Evolutionary conservation across 2,888 invertebrate species (phyloP), one percentile per base, ranked within the genome.

Genomic region (Spodoptera exigua): DNA sequence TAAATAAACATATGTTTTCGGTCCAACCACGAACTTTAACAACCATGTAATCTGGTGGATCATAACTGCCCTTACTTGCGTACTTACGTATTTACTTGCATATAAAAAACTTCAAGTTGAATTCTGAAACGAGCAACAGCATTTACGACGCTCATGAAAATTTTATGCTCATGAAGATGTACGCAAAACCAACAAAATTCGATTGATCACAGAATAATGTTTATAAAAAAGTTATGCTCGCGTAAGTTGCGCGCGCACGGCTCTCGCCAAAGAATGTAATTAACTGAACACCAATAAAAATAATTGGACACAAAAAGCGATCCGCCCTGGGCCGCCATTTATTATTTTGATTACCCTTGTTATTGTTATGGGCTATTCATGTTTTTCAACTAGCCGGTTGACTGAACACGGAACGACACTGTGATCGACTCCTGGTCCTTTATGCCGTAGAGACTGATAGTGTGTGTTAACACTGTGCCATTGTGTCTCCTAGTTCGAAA

Each of bases 211-310:
- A 81, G 70, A 79, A 79, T 81, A 78, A 35, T 49, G 37, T 68
- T 52, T 63, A 59, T 57, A 73, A 78, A 81, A 84, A 77, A 72
- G 51, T 59, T 41, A 65, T 64, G 37, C 65, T 66, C 73, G 74
- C 78, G 70, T 72, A 72, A 78, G 78, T 71, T 77, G 80, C 81
- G 82, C 76, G 80, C 81, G 80, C 80, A 79, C 80, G 80, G 80
- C 82, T 79, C 83, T 86, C 83, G 84, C 86, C 85, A 86, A 88
- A 88, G 91, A 91, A 91, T 89, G 90, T 89, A 91, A 92, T 92
- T 92, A 92, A 89, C 87, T 80, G 88, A 88, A 88, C 89, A 88
- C 86, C 89, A 90, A 91, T 92, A 92, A 91, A 92, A 91, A 90
- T 91, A 91, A 92, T 91, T 91, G 90, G 85, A 80, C 83, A 89